Evolutionary conservation across 1,140 invertebrate species (phyloP).

Genomic region (Antheraea mylitta): DNA sequence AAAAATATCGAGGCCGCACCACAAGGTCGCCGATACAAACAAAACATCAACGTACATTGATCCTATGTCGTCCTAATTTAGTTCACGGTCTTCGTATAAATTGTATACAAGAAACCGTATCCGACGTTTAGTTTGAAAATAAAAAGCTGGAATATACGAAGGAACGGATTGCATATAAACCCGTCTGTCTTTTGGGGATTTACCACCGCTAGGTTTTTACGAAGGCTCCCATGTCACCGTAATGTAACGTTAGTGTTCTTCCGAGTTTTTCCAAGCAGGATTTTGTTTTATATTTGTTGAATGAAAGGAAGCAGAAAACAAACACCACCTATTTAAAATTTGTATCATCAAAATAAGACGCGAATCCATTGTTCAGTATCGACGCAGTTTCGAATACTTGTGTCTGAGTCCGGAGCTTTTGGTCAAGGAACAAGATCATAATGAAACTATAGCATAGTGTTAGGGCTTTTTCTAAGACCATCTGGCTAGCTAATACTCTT

Average conservation of each 20-base stretch:
- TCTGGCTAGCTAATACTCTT: too few species aligned
- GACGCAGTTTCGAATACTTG: too few species aligned
- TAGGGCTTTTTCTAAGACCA: too few species aligned
- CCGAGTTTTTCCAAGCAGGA: too few species aligned
- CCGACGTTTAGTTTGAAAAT: conserved; percentile 47
- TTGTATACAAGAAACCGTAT: conserved; percentile 33
- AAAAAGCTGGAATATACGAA: conserved; percentile 42
- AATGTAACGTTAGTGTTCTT: conserved; percentile 15
- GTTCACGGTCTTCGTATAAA: conserved; percentile 14
- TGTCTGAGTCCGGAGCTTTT: too few species aligned
- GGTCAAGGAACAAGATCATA: too few species aligned
- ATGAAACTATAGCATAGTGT: too few species aligned
- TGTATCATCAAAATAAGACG: not conserved
- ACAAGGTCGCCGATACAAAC: not conserved
- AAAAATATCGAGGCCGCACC: too few species aligned
- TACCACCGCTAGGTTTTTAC: conserved; percentile 37
- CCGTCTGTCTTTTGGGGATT: conserved; percentile 46
- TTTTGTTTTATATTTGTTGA: not conserved
- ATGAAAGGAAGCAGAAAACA: not conserved
- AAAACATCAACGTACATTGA: not conserved
- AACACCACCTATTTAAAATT: too few species aligned
- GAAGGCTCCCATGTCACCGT: conserved; percentile 25
- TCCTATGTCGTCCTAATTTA: conserved; percentile 8
- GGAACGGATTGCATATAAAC: conserved; percentile 48
- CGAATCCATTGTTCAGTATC: too few species aligned